Evolutionary conservation across 2,888 invertebrate genomes (phyloP), one percentile per base, ranked within the genome.

Genomic region (Serripes groenlandicus): DNA sequence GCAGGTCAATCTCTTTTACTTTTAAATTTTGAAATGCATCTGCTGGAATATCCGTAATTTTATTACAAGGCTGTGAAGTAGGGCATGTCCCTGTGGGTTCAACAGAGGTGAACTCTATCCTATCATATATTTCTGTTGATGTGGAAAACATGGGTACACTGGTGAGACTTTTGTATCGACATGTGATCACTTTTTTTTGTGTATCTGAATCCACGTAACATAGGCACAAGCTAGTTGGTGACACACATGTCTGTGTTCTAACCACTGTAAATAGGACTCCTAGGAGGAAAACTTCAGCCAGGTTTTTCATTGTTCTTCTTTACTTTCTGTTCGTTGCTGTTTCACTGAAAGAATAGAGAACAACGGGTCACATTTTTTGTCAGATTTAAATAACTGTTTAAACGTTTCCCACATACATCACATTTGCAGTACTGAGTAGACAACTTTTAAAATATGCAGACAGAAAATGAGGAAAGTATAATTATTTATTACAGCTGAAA

Each of bases 1-100:
- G 97, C 91, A 98, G 95, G 93, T 97, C 97, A 71, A 95, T 97
- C 94, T 97, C 97, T 90, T 97, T 96, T 88, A 98, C 95, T 77
- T 97, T 97, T 90, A 98, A 95, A 21, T 97, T 97, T 93, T 97
- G 97, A 95, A 98, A 98, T 92, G 97, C 97, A 74, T 78, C 58
- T 4, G 78, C 81, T 11, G 82, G 80, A 32, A 92, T 75, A 0
- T 66, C 68, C 26, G 64, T 69, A 32, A 92, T 90, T 18, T 81
- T 75, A 73, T 91, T 92, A 49, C 79, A 79, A 4, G 69, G 64
- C 60, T 86, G 87, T 23, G 37, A 28, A 28, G 35, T 0, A 5
- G 28, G 35, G 37, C 80, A 84, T 4, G 4, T 15, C n/a, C 78
- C 75, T 26, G 83, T 80, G 3, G 23, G 58, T 26, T 75, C 42